Evolutionary conservation across 2,113 vertebrate species (phyloP).

Genomic region (Hippocampus mohnikei): DNA sequence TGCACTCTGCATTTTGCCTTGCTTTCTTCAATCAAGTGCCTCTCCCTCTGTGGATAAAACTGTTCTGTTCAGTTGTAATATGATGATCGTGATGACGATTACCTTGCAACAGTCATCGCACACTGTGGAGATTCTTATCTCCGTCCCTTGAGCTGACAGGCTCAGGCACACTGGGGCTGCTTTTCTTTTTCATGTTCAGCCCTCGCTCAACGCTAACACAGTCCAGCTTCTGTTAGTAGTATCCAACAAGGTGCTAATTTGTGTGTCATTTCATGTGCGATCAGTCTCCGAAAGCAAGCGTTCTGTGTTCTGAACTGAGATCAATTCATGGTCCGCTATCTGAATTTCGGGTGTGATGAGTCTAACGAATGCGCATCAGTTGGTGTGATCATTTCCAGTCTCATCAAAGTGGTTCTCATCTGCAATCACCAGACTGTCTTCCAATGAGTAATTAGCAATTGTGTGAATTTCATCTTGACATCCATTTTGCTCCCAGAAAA

Average conservation of each 20-base stretch:
- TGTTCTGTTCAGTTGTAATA: slow-evolving; percentile 8
- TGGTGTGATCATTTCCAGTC: slow-evolving; percentile 38
- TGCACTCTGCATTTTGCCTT: slow-evolving; percentile 1
- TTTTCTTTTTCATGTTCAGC: slow-evolving; percentile 25
- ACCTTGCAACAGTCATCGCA: slow-evolving; percentile 39
- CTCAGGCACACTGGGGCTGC: slow-evolving; percentile 24
- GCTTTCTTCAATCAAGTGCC: slow-evolving; percentile 4
- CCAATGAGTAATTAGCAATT: slow-evolving; percentile 54
- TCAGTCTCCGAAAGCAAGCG: slow-evolving; percentile 1
- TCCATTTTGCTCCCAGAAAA: slow-evolving; percentile 31
- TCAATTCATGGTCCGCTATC: neutral
- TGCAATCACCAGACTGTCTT: slow-evolving; percentile 47
- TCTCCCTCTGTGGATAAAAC: slow-evolving; percentile 9
- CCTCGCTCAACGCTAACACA: slow-evolving; percentile 18
- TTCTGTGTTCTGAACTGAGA: neutral
- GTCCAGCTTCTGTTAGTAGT: slow-evolving; percentile 29
- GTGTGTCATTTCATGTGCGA: slow-evolving; percentile 9
- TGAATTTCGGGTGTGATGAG: slow-evolving; percentile 8
- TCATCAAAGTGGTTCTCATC: slow-evolving; percentile 38
- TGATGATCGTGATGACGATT: slow-evolving; percentile 20
- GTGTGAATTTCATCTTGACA: slow-evolving; percentile 48
- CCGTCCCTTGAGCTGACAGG: slow-evolving; percentile 31
- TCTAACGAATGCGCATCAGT: slow-evolving; percentile 14
- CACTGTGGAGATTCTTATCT: slow-evolving; percentile 30
- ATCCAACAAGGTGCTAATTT: slow-evolving; percentile 16